A percentile compares a stretch with the other conserved stretches of the same genome.
Evolutionary conservation across 2,888 invertebrate genomes (phyloP).

Genomic region (Tortricodes alternella): DNA sequence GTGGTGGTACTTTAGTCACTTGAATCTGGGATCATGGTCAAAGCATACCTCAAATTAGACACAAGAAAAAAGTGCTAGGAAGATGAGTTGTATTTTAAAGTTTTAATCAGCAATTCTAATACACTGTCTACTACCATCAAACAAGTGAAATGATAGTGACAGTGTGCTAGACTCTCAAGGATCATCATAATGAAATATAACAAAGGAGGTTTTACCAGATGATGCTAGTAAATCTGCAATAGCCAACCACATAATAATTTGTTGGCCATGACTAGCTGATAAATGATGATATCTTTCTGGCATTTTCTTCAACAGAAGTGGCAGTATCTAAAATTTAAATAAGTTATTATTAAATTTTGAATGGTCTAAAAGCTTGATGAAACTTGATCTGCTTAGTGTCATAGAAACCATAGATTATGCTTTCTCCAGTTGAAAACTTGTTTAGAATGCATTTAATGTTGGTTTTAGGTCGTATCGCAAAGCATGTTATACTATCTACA

Average conservation of each 20-base stretch:
- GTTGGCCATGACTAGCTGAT: conserved; percentile 85
- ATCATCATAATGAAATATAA: conserved; percentile 1
- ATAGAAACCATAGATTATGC: too few relatives aligned
- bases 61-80: too few relatives aligned
- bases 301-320: conserved; percentile 78
- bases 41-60: too few relatives aligned
- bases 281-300: conserved; percentile 81
- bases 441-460: neutral
- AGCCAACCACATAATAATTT: conserved; percentile 90
- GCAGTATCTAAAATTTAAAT: conserved; percentile 82
- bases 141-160: too few relatives aligned
- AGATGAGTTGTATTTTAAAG: too few relatives aligned
- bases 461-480: too few relatives aligned
- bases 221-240: conserved; percentile 90
- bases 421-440: neutral
- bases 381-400: neutral
- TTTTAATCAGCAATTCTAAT: too few relatives aligned
- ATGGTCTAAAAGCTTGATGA: neutral
- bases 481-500: too few relatives aligned
- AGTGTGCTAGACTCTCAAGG: neutral
- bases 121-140: too few relatives aligned
- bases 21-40: too few relatives aligned
- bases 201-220: conserved; percentile 81
- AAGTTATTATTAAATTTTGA: too few relatives aligned
- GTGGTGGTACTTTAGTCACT: neutral